A percentile compares a stretch with the other conserved stretches of the same genome.
These are phyloP conservation scores for Haplotaxodon microlepis DNA, from an alignment of 2,113 vertebrate species.

Conservation along the genomic window DNA sequence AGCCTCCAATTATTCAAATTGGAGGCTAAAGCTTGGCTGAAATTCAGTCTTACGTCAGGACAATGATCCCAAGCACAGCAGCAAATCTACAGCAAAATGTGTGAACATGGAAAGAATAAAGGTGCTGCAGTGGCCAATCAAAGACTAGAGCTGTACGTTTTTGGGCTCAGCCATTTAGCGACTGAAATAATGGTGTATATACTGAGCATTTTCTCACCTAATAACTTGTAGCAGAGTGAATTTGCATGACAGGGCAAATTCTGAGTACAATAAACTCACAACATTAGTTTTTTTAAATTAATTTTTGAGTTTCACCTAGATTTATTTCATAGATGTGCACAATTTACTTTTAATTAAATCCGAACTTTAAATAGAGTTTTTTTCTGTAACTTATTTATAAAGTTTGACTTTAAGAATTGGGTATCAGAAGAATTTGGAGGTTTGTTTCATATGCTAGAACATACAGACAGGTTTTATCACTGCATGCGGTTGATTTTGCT, in stretches of 20 bases:
- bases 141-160: background rate
- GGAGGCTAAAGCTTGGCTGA: background rate
- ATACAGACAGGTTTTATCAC: background rate
- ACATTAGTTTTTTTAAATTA: rapidly evolving
- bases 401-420: background rate
- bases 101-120: background rate
- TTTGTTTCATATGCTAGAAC: background rate
- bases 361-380: background rate
- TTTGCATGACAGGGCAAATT: rapidly evolving
- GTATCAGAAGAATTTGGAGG: background rate
- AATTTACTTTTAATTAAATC: background rate
- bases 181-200: background rate
- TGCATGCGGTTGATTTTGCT: background rate
- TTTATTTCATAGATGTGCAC: background rate
- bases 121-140: background rate
- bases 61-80: background rate
- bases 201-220: background rate
- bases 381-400: background rate
- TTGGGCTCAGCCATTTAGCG: background rate
- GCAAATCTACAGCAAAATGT: background rate
- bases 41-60: background rate
- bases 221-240: background rate
- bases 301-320: background rate
- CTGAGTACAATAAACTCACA: background rate
- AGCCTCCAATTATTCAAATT: background rate